These are phyloP conservation scores for Rousettus leschenaultii DNA, from an alignment of 2,113 vertebrate genomes.

Conservation along the genomic window DNA sequence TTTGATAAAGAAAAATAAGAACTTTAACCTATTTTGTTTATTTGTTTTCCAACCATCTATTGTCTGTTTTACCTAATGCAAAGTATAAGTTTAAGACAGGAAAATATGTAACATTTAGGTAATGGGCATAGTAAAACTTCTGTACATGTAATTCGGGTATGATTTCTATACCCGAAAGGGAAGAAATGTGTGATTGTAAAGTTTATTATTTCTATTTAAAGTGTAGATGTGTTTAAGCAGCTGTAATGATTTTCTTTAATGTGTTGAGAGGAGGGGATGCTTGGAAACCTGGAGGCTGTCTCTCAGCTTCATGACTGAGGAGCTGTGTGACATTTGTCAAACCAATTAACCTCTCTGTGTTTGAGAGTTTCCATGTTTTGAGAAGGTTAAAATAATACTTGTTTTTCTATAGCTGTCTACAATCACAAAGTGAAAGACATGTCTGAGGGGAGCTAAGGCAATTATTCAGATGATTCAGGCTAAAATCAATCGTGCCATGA, in stretches of 20 bases:
- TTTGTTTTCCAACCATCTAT: neutral
- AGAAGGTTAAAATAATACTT: slow-evolving; percentile 64
- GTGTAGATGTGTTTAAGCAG: neutral
- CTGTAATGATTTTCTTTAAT: slow-evolving; percentile 42
- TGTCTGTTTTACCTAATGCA: neutral
- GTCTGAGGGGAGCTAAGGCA: slow-evolving; percentile 59
- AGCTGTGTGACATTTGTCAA: slow-evolving; percentile 75
- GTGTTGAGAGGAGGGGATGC: neutral
- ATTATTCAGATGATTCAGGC: slow-evolving; percentile 73
- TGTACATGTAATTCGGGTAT: slow-evolving; percentile 30
- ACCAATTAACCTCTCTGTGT: slow-evolving; percentile 75
- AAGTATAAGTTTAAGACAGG: neutral
- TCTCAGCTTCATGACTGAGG: slow-evolving; percentile 21
- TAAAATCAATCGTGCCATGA: slow-evolving; percentile 63
- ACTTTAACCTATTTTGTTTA: neutral
- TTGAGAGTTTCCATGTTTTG: slow-evolving; percentile 35
- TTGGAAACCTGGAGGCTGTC: slow-evolving; percentile 30
- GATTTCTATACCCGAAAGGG: slow-evolving; percentile 31
- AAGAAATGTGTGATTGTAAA: slow-evolving; percentile 48
- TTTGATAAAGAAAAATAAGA: neutral
- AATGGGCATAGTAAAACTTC: slow-evolving; percentile 36
- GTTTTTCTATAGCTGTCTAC: slow-evolving; percentile 53
- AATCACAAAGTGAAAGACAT: slow-evolving; percentile 50
- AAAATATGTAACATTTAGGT: slow-evolving; percentile 7
- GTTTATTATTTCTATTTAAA: slow-evolving; percentile 62